Evolutionary conservation across 2,113 vertebrate species (phyloP), one percentile per base, ranked within the genome.

Genomic region (Heliornis fulica): DNA sequence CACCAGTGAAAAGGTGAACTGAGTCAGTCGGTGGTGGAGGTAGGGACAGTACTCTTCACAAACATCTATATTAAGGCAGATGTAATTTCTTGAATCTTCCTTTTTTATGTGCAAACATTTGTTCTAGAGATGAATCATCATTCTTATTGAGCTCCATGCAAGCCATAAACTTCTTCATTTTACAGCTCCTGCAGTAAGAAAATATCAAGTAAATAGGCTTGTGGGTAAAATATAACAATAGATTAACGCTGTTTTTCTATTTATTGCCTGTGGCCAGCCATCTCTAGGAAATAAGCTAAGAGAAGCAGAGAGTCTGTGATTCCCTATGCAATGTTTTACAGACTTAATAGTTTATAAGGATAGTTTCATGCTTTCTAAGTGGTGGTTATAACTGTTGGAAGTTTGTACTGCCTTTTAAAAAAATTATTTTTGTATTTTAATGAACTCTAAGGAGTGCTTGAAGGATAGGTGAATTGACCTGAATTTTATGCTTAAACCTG

Each of bases 51-150:
- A 25, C 22, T 65, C 18, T 48, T 74, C 56, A 85, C 32, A 51
- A 34, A 75, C 16, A 22, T 83, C 63, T 80, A 4, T 80, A 54
- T 63, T 57, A 69, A n/a, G 46, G 22, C 86, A 83, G 64, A 56
- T 11, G 2, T 66, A 1, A 66, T 54, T 93, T 89, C 83, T 83
- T 66, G 50, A 93, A 50, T 69, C 40, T 79, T 95, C 23, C 4
- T 25, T 53, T 65, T 53, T 90, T 76, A 63, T 89, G 63, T 60
- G 61, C 78, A 93, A 89, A 76, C 84, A 85, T 95, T 96, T 96
- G 70, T 84, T 88, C 68, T 90, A 61, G 87, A 87, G 84, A 83
- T 95, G 95, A 96, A 95, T 96, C 90, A 94, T 60, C 60, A n/a
- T 59, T 70, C 75, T 86, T 83, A 93, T 36, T 90, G 92, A 94